Conservation (phyloP, 1,140 invertebrate species). For the Ceratosolen fusciceps region DNA sequence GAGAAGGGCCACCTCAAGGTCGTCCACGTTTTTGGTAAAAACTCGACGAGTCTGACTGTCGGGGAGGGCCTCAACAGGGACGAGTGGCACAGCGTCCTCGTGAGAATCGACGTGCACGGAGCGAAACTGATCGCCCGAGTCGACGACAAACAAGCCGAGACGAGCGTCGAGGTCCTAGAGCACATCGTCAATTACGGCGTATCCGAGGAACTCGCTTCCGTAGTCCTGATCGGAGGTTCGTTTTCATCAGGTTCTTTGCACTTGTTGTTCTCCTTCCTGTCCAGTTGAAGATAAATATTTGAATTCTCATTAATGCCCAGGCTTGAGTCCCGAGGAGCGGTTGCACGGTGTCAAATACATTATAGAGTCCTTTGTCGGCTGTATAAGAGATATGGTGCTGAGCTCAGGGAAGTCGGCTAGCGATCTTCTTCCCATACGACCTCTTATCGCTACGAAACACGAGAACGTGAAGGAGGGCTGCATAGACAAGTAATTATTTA, state of each 20-base stretch:
- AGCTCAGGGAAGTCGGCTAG: constrained; percentile 87
- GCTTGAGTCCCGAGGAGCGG: constrained; percentile 87
- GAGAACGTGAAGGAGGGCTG: constrained; percentile 90
- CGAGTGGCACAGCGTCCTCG: constrained; percentile 88
- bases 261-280: not conserved
- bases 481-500: constrained; percentile 77
- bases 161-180: constrained; percentile 83
- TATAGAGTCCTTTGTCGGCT: constrained; percentile 92
- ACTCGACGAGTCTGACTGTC: constrained; percentile 87
- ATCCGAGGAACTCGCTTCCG: constrained; percentile 85
- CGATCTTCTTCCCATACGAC: constrained; percentile 83
- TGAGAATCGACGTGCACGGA: constrained; percentile 86
- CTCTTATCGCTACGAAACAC: constrained; percentile 86
- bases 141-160: constrained; percentile 85
- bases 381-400: constrained; percentile 87
- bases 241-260: too few species aligned
- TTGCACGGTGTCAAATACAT: constrained; percentile 91
- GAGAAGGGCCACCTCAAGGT: constrained; percentile 91
- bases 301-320: constrained; percentile 67
- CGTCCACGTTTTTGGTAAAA: constrained; percentile 90
- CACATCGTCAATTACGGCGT: constrained; percentile 87
- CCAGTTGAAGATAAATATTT: not conserved
- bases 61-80: constrained; percentile 90
- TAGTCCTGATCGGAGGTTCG: constrained; percentile 89
- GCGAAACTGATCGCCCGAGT: constrained; percentile 86